Percentiles rank a stretch among this genome's conserved stretches.
These are phyloP conservation scores for Papilio xuthus DNA, from an alignment of 1,140 invertebrate genomes.

Conservation along the genomic window DNA sequence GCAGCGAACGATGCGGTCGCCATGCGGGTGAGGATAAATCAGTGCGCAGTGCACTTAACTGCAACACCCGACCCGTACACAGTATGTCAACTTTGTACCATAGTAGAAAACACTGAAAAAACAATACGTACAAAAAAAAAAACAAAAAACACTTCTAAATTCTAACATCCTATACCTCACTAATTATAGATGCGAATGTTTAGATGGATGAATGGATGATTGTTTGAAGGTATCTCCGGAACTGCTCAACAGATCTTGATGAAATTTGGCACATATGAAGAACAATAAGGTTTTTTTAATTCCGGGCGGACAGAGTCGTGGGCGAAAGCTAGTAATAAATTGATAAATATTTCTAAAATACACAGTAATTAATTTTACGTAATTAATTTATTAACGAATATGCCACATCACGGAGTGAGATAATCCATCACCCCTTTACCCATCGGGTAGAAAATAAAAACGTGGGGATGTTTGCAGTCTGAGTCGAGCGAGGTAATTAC, in stretches of 20 bases:
- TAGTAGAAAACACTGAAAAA: constrained; percentile 6
- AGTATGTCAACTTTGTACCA: constrained; percentile 55
- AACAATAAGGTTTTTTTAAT: too few relatives aligned
- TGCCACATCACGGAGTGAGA: constrained; percentile 2
- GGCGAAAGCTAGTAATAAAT: too few relatives aligned
- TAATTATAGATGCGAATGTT: too few relatives aligned
- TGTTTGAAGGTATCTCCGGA: too few relatives aligned
- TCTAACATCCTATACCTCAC: too few relatives aligned
- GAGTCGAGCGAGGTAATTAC: constrained; percentile 1
- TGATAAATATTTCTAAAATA: neutral
- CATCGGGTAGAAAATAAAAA: constrained; percentile 9
- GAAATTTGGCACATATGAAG: too few relatives aligned
- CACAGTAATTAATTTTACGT: neutral
- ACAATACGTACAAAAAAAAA: neutral
- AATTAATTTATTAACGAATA: constrained; percentile 10
- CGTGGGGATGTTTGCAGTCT: constrained; percentile 21
- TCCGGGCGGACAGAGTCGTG: too few relatives aligned
- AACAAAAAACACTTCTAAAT: too few relatives aligned
- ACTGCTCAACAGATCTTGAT: too few relatives aligned
- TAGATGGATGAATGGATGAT: too few relatives aligned
- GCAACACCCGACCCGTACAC: constrained; percentile 52
- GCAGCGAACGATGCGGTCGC: constrained; percentile 40
- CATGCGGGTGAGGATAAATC: constrained; percentile 61
- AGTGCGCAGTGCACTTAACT: constrained; percentile 64
- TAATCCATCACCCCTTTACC: constrained; percentile 12